Conservation (phyloP, 1,140 invertebrate species). For the Pachypeltis micranthus region DNA sequence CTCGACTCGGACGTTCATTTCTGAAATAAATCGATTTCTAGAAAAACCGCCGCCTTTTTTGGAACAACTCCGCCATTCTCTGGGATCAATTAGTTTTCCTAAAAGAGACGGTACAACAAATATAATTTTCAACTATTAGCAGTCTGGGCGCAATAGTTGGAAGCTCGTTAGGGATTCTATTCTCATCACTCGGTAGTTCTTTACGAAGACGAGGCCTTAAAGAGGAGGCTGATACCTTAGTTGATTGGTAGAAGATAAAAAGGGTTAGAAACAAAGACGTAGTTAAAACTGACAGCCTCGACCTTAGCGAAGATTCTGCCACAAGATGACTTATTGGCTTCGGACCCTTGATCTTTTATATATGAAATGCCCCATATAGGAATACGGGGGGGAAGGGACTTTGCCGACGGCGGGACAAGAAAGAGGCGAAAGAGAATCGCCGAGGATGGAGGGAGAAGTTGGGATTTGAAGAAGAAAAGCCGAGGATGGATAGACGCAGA, state of each 20-base stretch:
- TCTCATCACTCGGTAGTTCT: slow-evolving; percentile 1
- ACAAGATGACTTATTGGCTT: slow-evolving; percentile 6
- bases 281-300: slow-evolving; percentile 8
- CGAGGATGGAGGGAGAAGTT: background rate
- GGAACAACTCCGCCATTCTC: too few relatives aligned
- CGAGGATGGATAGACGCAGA: slow-evolving; percentile 1
- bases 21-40: too few relatives aligned
- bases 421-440: background rate
- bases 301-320: background rate
- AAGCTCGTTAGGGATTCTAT: background rate
- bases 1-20: too few relatives aligned
- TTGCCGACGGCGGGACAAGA: slow-evolving; percentile 2
- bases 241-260: slow-evolving; percentile 3
- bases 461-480: slow-evolving; percentile 5
- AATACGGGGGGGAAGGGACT: background rate
- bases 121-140: background rate
- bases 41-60: too few relatives aligned
- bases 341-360: slow-evolving; percentile 7
- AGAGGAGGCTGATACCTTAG: background rate
- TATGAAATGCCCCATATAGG: slow-evolving; percentile 9
- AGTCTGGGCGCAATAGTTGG: background rate
- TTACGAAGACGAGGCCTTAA: background rate
- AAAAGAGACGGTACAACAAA: background rate
- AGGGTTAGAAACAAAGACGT: slow-evolving; percentile 9
- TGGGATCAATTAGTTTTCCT: slow-evolving; percentile 3